phyloP scores from a whole-genome alignment of 1,140 invertebrate species.

The Eufriesea mexicana region DNA sequence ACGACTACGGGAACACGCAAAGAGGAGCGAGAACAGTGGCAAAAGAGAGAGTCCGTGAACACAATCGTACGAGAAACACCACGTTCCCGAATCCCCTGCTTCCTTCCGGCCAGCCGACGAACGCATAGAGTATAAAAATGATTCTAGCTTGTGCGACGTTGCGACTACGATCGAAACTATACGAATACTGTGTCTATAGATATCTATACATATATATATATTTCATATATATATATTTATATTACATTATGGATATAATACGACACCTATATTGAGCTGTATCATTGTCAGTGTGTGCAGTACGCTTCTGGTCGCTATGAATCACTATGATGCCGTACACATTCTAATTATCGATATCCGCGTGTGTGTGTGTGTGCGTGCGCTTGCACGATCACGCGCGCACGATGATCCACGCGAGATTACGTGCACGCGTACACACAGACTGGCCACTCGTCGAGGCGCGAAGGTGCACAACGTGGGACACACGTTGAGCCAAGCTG shows the following conservation, averaged over 20 bases:
- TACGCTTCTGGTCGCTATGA: conserved; percentile 78
- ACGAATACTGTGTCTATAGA: conserved; percentile 27
- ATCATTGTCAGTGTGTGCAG: conserved; percentile 82
- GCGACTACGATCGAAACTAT: conserved; percentile 58
- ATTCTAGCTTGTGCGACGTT: conserved; percentile 62
- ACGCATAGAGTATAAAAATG: conserved; percentile 31
- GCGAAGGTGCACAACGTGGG: conserved; percentile 36
- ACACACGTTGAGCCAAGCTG: conserved; percentile 15
- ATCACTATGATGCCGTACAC: conserved; percentile 61
- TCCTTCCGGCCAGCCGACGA: conserved; percentile 54
- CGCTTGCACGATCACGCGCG: not conserved
- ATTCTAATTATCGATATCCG: conserved; percentile 44
- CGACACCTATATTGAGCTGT: conserved; percentile 71
- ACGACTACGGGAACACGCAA: not conserved
- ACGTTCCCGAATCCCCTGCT: conserved; percentile 10
- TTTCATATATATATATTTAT: conserved; percentile 49
- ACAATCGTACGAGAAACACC: conserved; percentile 23
- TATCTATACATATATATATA: conserved; percentile 49
- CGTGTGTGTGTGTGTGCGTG: conserved; percentile 32
- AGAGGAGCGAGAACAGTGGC: conserved; percentile 1
- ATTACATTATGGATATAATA: conserved; percentile 61
- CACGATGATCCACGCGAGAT: conserved; percentile 43
- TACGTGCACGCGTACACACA: conserved; percentile 54
- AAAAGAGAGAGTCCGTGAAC: conserved; percentile 25
- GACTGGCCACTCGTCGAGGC: conserved; percentile 55